Conservation (phyloP, 2,888 invertebrate genomes). For the Rutpela maculata region DNA sequence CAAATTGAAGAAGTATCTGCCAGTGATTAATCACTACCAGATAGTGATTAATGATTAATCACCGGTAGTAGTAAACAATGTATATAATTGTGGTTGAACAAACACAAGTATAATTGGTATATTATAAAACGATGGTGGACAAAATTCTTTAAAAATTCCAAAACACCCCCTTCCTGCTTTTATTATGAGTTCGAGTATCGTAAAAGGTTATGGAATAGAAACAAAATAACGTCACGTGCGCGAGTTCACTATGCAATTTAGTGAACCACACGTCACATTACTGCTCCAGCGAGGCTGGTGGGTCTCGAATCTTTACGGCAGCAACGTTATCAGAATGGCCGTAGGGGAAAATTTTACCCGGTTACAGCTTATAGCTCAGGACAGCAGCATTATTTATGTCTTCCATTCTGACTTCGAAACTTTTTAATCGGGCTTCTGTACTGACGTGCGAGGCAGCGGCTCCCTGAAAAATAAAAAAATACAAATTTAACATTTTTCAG, state of each 20-base stretch:
- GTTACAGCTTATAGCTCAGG: neutral
- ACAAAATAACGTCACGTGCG: slow-evolving; percentile 22
- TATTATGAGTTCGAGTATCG: slow-evolving; percentile 4
- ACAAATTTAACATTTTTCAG: neutral
- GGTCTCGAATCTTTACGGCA: slow-evolving; percentile 7
- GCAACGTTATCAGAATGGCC: slow-evolving; percentile 17
- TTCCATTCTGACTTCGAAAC: slow-evolving; percentile 31
- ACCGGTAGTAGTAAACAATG: too few species aligned
- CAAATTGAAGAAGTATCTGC: too few species aligned
- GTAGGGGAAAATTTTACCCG: slow-evolving; percentile 31
- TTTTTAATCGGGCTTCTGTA: slow-evolving; percentile 25
- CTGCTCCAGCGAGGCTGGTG: slow-evolving; percentile 5
- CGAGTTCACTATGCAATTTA: slow-evolving; percentile 22
- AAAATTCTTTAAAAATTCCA: neutral
- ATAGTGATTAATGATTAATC: too few species aligned
- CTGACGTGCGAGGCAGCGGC: slow-evolving; percentile 27
- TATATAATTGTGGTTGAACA: too few species aligned
- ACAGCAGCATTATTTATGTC: slow-evolving; percentile 32
- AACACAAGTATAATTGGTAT: too few species aligned
- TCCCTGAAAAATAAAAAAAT: slow-evolving; percentile 12
- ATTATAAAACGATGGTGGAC: too few species aligned
- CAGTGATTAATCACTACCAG: too few species aligned
- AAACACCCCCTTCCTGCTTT: neutral
- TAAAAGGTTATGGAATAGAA: slow-evolving; percentile 14
- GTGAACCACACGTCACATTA: slow-evolving; percentile 35